phyloP scores from a whole-genome alignment of 2,113 vertebrate genomes.

The Anoplopoma fimbria region DNA sequence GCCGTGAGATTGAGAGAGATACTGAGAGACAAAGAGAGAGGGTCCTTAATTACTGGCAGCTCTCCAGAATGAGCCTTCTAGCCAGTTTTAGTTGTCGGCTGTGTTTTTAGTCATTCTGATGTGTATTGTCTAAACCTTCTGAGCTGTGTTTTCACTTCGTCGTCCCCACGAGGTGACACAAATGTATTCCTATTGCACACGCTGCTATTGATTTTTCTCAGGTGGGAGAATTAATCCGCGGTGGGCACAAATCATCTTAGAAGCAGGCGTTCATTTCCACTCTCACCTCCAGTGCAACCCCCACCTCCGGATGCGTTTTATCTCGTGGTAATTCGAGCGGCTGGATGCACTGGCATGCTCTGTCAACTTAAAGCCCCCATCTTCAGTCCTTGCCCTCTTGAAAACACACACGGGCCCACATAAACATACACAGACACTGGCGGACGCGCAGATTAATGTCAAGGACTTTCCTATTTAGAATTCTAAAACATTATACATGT shows the following conservation, averaged over 20 bases:
- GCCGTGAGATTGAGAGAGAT: slow-evolving; percentile 25
- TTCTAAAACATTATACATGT: slow-evolving; percentile 78
- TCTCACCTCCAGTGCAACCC: slow-evolving; percentile 68
- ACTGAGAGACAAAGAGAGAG: slow-evolving; percentile 16
- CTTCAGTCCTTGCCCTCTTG: slow-evolving; percentile 54
- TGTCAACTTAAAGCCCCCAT: slow-evolving; percentile 76
- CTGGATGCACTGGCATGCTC: slow-evolving; percentile 80
- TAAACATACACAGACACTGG: slow-evolving; percentile 46
- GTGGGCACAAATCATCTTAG: slow-evolving; percentile 77
- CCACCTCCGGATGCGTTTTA: slow-evolving; percentile 63
- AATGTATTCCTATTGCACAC: slow-evolving; percentile 78
- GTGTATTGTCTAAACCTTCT: slow-evolving; percentile 59
- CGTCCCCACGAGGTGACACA: slow-evolving; percentile 67
- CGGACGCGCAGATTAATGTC: slow-evolving; percentile 78
- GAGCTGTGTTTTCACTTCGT: slow-evolving; percentile 47
- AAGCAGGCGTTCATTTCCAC: slow-evolving; percentile 71
- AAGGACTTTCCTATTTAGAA: slow-evolving; percentile 78
- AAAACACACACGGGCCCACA: slow-evolving; percentile 55
- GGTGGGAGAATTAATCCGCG: slow-evolving; percentile 78
- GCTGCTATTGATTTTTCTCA: slow-evolving; percentile 77
- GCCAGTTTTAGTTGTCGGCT: slow-evolving; percentile 32
- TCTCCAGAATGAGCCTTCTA: slow-evolving; percentile 28
- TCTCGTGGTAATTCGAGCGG: slow-evolving; percentile 75
- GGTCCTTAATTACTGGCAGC: slow-evolving; percentile 58
- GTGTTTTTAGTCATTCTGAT: slow-evolving; percentile 65